Evolutionary conservation across 2,113 vertebrate species (phyloP), one percentile per base, ranked within the genome.

Genomic region (Nettapus auritus): DNA sequence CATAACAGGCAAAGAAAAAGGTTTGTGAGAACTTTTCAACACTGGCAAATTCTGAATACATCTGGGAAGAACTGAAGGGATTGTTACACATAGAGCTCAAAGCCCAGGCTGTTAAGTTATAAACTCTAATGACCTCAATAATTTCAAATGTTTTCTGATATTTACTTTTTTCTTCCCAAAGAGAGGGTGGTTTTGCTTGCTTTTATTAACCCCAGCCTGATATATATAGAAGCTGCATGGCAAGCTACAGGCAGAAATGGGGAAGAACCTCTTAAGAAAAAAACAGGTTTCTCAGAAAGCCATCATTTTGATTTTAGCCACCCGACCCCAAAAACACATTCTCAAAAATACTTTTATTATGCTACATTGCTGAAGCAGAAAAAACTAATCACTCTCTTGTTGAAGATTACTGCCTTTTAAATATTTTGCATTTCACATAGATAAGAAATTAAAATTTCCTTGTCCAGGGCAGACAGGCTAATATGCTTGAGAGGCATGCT

Each of bases 131-230:
- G 7, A 56, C 21, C 7, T 71, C 84, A 40, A 68, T 85, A 53
- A 95, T 89, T 96, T 94, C 42, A 94, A 90, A 83, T 38, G 82
- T 96, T 95, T 95, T 92, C 53, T 92, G 83, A 81, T 77, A 96
- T 74, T 90, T 94, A 50, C 48, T 68, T 94, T 96, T 83, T 68
- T 20, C 20, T 46, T 18, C 42, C 44, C 44, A 48, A 48, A 22
- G 46, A 48, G 46, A 48, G 20, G 11, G 20, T 48, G 46, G 20
- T 48, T 48, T 21, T 55, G 9, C 28, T 52, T n/a, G 8, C 95
- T 94, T 67, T 70, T 42, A 62, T 67, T 44, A 62, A 46, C 59
- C 16, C 7, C 29, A 77, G 57, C 5, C 50, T 75, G 21, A 81
- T 42, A 77, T 20, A 81, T 13, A 50, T 14, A 79, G 11, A 31